These are phyloP conservation scores for Menidia beryllina DNA, from an alignment of 2,113 vertebrate genomes.

Conservation along the genomic window DNA sequence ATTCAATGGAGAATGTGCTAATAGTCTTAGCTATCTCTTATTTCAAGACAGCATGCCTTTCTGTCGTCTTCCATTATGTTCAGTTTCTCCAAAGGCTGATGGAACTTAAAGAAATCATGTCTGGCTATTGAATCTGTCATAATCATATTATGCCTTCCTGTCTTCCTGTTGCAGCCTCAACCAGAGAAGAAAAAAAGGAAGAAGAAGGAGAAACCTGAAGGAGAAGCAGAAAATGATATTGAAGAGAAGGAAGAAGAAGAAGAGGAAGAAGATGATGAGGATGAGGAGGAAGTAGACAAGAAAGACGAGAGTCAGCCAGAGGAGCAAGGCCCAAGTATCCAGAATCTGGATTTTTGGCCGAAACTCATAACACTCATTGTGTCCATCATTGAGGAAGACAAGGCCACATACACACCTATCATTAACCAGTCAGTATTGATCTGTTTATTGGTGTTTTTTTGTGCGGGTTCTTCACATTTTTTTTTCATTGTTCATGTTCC, in stretches of 20 bases:
- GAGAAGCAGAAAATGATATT: slow-evolving; percentile 4
- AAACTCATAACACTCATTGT: slow-evolving; percentile 98
- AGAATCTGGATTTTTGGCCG: slow-evolving; percentile 97
- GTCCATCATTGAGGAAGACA: slow-evolving; percentile 98
- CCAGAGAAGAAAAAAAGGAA: slow-evolving; percentile 65
- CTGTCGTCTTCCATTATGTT: neutral
- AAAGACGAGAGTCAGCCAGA: slow-evolving; percentile 78
- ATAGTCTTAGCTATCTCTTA: no score
- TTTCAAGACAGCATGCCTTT: no score
- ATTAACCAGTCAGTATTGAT: slow-evolving; percentile 91
- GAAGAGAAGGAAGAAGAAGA: slow-evolving; percentile 36
- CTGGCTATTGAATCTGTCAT: neutral
- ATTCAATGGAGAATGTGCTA: no score
- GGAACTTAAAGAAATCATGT: neutral
- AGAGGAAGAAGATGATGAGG: slow-evolving; percentile 37
- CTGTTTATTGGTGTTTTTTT: rapidly evolving
- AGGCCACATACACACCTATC: slow-evolving; percentile 91
- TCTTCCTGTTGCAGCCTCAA: slow-evolving; percentile 36
- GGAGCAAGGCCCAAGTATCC: slow-evolving; percentile 93
- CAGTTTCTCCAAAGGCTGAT: neutral
- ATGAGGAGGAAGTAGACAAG: slow-evolving; percentile 79
- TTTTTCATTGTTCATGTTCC: no score
- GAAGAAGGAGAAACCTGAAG: slow-evolving; percentile 41
- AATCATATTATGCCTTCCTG: neutral
- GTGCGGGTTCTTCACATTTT: no score